Base-by-base conservation (phyloP, 2,797 vertebrate species). In the Numenius phaeopus region DNA sequence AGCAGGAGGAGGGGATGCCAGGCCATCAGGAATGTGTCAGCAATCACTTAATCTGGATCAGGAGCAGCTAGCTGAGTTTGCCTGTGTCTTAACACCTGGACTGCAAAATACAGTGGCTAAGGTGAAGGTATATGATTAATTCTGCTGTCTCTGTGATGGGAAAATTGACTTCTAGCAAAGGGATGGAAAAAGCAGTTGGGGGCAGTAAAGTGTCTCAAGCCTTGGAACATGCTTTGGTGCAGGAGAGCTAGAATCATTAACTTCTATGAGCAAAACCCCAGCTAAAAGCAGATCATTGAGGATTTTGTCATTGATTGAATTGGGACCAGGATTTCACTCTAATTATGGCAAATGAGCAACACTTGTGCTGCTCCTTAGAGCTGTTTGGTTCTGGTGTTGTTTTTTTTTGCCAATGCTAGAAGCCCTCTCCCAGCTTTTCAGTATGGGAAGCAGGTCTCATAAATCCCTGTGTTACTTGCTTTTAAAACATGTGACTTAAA, bases 151-250 rank as follows among this genome's bases (percentile, higher is more conserved):
- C 32, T 52, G 19, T 59, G 80, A 80, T 16, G 9, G 27, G 39
- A 64, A 93, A 90, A 90, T 58, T 65, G 44, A 70, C 81, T 92
- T 92, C 46, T 94, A 81, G 55, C 67, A 83, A 82, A 90, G 37
- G 27, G 22, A 49, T 64, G 32, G 50, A 66, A 92, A 73, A 47
- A 89, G 39, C 30, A 80, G 55, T n/a, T 77, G 30, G 16, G 32
- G 49, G 49, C 58, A 94, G 42, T 66, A 59, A 94, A 89, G 46
- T 52, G 30, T 52, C 64, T 80, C 24, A 83, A 32, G 40, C 37
- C 27, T 77, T 87, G 39, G 62, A 87, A 79, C 18, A 77, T 87
- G 23, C 58, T 81, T 81, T 75, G 0, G 1, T 89, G 23, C 15
- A 27, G 3, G 13, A 85, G 9, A 76, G 8, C 39, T 69, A 47